These are phyloP conservation scores for Tiphia femorata DNA, from an alignment of 2,888 invertebrate genomes.

Conservation along the genomic window DNA sequence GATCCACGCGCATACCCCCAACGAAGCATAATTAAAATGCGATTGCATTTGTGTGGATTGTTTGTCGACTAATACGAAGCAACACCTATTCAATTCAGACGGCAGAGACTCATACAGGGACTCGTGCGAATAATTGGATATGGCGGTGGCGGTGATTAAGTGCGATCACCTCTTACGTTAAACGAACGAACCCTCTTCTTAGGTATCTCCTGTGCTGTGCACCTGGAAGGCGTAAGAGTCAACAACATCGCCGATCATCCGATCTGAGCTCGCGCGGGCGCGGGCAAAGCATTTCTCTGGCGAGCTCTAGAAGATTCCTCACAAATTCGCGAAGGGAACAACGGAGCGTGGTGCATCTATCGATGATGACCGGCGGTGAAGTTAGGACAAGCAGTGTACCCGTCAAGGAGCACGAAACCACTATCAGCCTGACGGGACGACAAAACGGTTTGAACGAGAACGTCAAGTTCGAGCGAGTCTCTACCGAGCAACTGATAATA, in stretches of 20 bases:
- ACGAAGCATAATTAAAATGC: too few species aligned
- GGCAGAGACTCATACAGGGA: too few species aligned
- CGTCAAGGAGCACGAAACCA: slow-evolving; percentile 57
- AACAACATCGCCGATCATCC: slow-evolving; percentile 44
- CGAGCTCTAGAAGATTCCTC: slow-evolving; percentile 51
- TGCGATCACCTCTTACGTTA: too few species aligned
- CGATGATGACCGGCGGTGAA: slow-evolving; percentile 25
- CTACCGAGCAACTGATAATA: neutral
- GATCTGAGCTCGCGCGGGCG: slow-evolving; percentile 52
- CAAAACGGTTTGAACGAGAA: slow-evolving; percentile 53
- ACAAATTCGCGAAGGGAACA: slow-evolving; percentile 53
- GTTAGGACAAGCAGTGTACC: slow-evolving; percentile 17
- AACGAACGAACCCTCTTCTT: too few species aligned
- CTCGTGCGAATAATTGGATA: too few species aligned
- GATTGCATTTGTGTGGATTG: too few species aligned
- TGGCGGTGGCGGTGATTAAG: too few species aligned
- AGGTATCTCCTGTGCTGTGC: slow-evolving; percentile 47
- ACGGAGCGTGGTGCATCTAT: slow-evolving; percentile 49
- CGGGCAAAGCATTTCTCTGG: slow-evolving; percentile 56
- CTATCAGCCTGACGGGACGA: slow-evolving; percentile 47
- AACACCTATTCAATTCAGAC: too few species aligned
- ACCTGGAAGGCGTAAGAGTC: slow-evolving; percentile 10
- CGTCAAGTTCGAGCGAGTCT: neutral
- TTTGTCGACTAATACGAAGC: too few species aligned
- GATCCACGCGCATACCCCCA: too few species aligned